Base-by-base conservation (phyloP, 2,888 invertebrate genomes). In the Tenthredo livida region DNA sequence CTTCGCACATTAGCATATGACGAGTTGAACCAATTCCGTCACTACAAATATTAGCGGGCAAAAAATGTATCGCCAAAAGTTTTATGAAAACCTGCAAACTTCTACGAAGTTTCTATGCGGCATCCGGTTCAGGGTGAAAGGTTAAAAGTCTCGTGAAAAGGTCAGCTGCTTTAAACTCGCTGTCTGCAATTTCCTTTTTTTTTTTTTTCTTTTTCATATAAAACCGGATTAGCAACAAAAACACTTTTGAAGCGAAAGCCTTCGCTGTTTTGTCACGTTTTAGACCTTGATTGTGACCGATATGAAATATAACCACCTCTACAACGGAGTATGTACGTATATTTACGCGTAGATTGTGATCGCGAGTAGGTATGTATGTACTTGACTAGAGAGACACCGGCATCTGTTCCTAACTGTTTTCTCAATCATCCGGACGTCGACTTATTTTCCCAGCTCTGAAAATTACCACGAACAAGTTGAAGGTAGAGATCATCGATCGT, bases 371-470 rank as follows among this genome's bases (percentile, higher is more conserved):
- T 80, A 29, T 54, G 58, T 80, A 29, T 54, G n/a, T 29, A 40
- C 40, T 40, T 25, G 58, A 25, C 37, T 58, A 61, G 21, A 72
- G 29, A 80, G 40, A 61, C 37, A 61, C 37, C 17, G 58, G 50
- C 58, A 77, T 80, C 61, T 80, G 80, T 61, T 33, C 40, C 80
- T 61, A 80, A 80, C 58, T 80, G 61, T 80, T 80, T 80, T 61
- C 80, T 58, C 50, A 37, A 61, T 40, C 33, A 33, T 78, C 12
- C 54, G 40, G 37, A 73, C 73, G 73, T 73, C 73, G 73, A 43
- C 43, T 73, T 29, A 73, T 73, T 43, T 73, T 73, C 21, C 73
- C 21, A 73, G 73, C 73, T 73, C 43, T 43, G 21, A 43, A 73
- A 73, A 43, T 43, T 73, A 73, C 73, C 73, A 25, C 73, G 43